Percentiles rank a stretch among this genome's conserved stretches.
phyloP scores from a whole-genome alignment of 2,113 vertebrate species.

The Phasianus colchicus region DNA sequence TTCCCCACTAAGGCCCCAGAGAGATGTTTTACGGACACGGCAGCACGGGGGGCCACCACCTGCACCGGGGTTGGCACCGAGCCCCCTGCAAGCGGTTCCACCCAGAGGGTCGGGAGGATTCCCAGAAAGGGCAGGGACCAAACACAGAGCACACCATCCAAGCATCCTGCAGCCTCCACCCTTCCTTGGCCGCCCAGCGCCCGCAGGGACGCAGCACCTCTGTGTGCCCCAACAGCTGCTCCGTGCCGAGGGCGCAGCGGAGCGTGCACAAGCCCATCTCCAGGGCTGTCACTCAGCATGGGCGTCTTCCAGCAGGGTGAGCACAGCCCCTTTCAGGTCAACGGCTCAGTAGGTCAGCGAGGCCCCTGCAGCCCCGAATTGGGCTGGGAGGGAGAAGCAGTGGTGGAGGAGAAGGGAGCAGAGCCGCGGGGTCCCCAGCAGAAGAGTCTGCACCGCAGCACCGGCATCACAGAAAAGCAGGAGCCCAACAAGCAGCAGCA shows the following conservation, averaged over 20 bases:
- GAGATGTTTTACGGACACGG: accelerated
- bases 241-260: background rate
- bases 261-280: background rate
- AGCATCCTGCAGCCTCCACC: accelerated
- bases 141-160: background rate
- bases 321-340: constrained; percentile 52
- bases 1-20: accelerated
- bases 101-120: accelerated
- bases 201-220: background rate
- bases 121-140: background rate
- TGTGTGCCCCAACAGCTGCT: background rate
- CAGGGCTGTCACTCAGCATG: background rate
- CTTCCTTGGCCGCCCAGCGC: background rate
- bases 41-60: background rate
- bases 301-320: constrained; percentile 28
- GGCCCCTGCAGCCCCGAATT: background rate
- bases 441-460: accelerated
- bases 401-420: accelerated
- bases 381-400: background rate
- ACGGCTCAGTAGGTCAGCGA: constrained; percentile 47
- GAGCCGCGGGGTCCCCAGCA: background rate
- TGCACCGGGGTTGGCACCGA: accelerated
- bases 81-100: accelerated
- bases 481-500: background rate
- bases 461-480: accelerated